Base-by-base conservation (phyloP, 2,888 invertebrate species). In the Rotaria socialis region DNA sequence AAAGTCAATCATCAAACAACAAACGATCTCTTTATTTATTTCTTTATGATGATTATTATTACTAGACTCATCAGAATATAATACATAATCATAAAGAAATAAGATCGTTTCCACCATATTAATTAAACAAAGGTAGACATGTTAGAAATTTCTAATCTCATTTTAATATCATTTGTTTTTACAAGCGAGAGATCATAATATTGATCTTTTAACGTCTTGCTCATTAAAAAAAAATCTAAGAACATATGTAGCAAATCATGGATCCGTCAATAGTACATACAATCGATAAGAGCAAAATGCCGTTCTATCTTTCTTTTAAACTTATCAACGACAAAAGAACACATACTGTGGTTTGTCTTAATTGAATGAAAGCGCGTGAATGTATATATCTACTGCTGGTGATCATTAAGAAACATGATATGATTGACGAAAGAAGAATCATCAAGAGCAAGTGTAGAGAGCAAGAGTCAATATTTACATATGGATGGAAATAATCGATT, bases 361-460 rank as follows among this genome's bases (percentile, higher is more conserved):
- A 67, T 35, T 67, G 67, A 41, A 67, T 67, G 67, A 67, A 67
- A 67, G 19, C 35, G 35, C 19, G 7, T 24, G 24, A 56, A 27
- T 10, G 67, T 27, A 35, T 52, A 52, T 52, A 7, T 47, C 0
- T 52, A 55, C 55, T 55, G 55, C 35, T 67, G 67, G 67, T 67
- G 19, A 67, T 67, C 67, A 67, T 67, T 67, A 67, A 67, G 67
- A 67, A 67, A 67, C 35, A 67, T 35, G 67, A 67, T 67, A 67
- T 67, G 67, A 35, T 67, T 19, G 35, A 67, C 55, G 35, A 67
- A 67, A 16, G 35, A 56, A 56, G 24, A 56, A 56, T 24, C 56
- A 56, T 56, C 67, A 67, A 67, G 16, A 56, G 22, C 67, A 67
- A 67, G 67, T 35, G 6, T 35, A 35, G 19, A 67, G 35, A 67